Evolutionary conservation across 2,113 vertebrate genomes (phyloP).

Genomic region (Lophochroa leadbeateri): DNA sequence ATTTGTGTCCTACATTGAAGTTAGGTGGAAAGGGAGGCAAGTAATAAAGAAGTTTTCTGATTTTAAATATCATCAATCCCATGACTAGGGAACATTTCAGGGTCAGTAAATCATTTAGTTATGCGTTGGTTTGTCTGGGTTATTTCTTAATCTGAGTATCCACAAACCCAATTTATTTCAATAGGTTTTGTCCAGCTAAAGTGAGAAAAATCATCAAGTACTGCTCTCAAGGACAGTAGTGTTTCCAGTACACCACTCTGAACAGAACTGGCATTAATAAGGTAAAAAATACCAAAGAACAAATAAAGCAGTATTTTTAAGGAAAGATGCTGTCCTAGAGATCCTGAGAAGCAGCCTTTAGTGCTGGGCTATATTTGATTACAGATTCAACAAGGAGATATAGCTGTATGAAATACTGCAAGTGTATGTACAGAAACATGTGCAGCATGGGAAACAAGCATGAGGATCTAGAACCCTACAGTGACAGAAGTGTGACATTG

Average conservation of each 20-base stretch:
- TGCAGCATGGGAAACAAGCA: background rate
- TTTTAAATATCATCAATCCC: background rate
- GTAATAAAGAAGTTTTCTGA: background rate
- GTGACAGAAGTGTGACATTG: background rate
- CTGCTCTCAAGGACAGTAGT: background rate
- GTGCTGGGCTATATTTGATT: background rate
- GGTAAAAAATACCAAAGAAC: background rate
- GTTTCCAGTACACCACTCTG: background rate
- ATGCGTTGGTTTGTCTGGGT: background rate
- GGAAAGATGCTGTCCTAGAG: background rate
- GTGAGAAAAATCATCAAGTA: background rate
- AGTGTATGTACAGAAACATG: background rate
- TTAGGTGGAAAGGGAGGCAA: background rate
- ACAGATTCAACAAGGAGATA: background rate
- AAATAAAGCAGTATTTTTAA: background rate
- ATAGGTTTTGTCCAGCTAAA: background rate
- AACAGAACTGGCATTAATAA: background rate
- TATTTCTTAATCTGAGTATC: background rate
- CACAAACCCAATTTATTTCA: background rate
- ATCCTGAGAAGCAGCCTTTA: background rate
- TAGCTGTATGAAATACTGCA: background rate
- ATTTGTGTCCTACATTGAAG: background rate
- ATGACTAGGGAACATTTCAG: background rate
- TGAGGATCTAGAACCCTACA: background rate
- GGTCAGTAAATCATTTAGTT: background rate